Evolutionary conservation across 2,113 vertebrate species (phyloP).

Genomic region (Macquaria australasica): DNA sequence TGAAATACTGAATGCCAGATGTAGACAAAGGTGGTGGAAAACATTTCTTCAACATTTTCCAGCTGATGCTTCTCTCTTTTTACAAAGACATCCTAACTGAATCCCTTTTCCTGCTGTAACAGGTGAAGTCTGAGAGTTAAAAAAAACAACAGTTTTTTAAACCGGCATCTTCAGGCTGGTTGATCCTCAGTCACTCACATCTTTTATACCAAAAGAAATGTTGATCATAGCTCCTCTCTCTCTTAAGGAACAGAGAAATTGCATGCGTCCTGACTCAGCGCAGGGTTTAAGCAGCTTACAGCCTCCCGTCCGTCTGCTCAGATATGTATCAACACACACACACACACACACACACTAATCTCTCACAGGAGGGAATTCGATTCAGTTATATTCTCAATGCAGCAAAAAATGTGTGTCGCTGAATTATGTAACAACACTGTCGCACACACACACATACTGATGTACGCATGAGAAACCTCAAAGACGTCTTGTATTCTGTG

Average conservation of each 20-base stretch:
- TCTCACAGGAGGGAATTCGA: conserved; percentile 40
- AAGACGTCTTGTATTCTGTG: conserved; percentile 20
- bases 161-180: neutral
- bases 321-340: conserved; percentile 66
- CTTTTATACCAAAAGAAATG: conserved; percentile 27
- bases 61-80: conserved; percentile 12
- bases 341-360: conserved; percentile 33
- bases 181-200: conserved; percentile 30
- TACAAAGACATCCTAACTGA: conserved; percentile 3
- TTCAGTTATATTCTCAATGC: conserved; percentile 63
- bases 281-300: conserved; percentile 77
- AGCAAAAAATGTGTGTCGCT: conserved; percentile 39
- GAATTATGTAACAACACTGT: conserved; percentile 66
- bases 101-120: conserved; percentile 28
- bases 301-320: conserved; percentile 58
- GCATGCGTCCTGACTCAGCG: conserved; percentile 73
- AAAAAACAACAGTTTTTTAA: neutral
- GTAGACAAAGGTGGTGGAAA: conserved; percentile 9
- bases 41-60: conserved; percentile 12
- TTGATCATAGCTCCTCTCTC: conserved; percentile 42
- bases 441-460: neutral
- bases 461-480: conserved; percentile 3
- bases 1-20: conserved; percentile 5
- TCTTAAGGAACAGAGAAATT: conserved; percentile 46
- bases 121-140: neutral